Base-by-base conservation (phyloP, 2,888 invertebrate genomes). In the Caenorhabditis wallacei region DNA sequence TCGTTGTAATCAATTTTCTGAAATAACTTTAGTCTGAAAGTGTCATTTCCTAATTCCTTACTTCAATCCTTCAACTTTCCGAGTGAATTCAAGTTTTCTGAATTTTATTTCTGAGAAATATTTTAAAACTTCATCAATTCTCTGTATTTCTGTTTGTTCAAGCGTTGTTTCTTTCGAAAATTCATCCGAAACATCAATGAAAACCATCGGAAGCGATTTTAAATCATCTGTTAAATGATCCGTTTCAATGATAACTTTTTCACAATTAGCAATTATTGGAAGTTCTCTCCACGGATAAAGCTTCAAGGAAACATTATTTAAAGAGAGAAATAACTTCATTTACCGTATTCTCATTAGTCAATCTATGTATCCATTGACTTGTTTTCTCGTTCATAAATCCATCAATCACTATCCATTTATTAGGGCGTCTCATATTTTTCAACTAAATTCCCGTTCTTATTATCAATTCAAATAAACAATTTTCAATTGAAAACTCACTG, bases 351-450 rank as follows among this genome's bases (percentile, higher is more conserved):
- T 79, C 48, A 43, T 63, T 74, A 4, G 11, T 24, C 1, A 78
- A 20, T 48, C 82, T 53, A 4, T 63, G 20, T 1, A 82, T 22
- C 82, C 82, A 82, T 22, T 61, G 37, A 4, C n/a, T 26, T 1
- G 80, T 80, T 26, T 68, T 59, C 4, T 1, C 2, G 48, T 61
- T 66, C 64, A 83, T 68, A 10, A 30, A 40, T 1, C 83, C 83
- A 30, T 83, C 83, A 8, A 83, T 64, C 0, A 83, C 61, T 10
- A 83, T 72, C 83, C 83, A 83, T 53, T 75, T 80, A 26, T 83
- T 74, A 0, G 24, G 70, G 11, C 71, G 66, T 35, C 71, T 8
- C 46, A 64, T 74, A 37, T 57, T 48, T 61, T 71, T 79, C 13
- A 61, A 22, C 78, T 78, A 40, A 61, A 57, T 20, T 26, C 1